Base-by-base conservation (phyloP, 2,113 vertebrate species). In the Podarcis cretensis region DNA sequence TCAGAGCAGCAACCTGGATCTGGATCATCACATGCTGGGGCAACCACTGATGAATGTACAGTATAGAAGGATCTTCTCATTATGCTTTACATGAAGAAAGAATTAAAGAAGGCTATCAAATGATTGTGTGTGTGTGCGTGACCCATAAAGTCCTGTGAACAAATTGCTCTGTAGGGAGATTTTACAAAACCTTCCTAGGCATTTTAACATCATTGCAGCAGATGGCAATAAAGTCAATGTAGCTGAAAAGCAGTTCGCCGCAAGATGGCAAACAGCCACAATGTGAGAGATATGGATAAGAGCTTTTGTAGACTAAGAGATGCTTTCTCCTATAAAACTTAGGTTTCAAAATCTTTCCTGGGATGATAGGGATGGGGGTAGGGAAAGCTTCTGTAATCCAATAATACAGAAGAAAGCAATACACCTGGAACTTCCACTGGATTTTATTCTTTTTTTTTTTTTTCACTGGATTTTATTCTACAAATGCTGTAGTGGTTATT, bases 191-290 rank as follows among this genome's bases (percentile, higher is more conserved):
- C n/a, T 93, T 90, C 2, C 27, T 69, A 76, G 77, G 6, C 80
- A 27, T 8, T 86, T 88, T 78, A 91, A 57, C 59, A 85, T 5
- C 21, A 69, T 30, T 66, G 20, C 66, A 77, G 37, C 66, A 79
- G 83, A 68, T 35, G 54, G 35, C 18, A 59, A 40, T 88, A 91
- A 86, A 88, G 37, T 40, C 40, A 75, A 75, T 2, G 81, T 12
- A 85, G 7, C 63, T 90, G 81, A 91, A 85, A 91, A 90, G 57
- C 65, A 0, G 1, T 84, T 94, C 71, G 79, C 93, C 87, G 89
- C 91, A 94, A 95, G 94, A 88, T 91, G 92, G 90, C 92, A 93
- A 95, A 86, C 87, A 84, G 85, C 83, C 88, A 83, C 57, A 91
- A n/a, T 91, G 84, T 86, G 83, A 89, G 27, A 59, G 87, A 65